Conservation (phyloP, 2,797 vertebrate species). For the Carapus acus region DNA sequence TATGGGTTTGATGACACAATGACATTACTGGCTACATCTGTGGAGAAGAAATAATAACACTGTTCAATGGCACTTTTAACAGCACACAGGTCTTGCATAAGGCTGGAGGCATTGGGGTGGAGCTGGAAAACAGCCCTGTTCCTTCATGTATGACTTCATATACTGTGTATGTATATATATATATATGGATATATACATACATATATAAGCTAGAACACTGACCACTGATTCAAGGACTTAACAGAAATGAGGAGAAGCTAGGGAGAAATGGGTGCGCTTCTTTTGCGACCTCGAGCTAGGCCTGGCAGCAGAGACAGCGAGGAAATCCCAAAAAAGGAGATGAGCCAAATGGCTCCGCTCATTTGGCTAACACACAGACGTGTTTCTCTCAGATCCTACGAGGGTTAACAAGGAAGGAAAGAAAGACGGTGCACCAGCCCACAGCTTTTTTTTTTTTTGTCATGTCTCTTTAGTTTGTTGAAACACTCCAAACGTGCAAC, state of each 20-base stretch:
- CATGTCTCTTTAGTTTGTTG: too few species aligned
- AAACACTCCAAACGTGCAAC: too few species aligned
- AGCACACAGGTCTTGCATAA: slow-evolving; percentile 81
- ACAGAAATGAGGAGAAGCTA: slow-evolving; percentile 50
- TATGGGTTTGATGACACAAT: slow-evolving; percentile 46
- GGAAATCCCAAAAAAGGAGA: too few species aligned
- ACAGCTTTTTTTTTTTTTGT: too few species aligned
- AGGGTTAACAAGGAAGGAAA: too few species aligned
- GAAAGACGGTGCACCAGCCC: too few species aligned
- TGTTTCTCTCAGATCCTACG: too few species aligned
- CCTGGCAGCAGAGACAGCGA: neutral
- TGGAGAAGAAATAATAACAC: slow-evolving; percentile 60
- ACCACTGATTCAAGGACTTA: slow-evolving; percentile 26
- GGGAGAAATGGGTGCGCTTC: slow-evolving; percentile 26
- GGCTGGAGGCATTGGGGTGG: slow-evolving; percentile 72
- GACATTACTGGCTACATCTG: slow-evolving; percentile 60
- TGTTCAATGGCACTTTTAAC: slow-evolving; percentile 78
- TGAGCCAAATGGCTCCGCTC: too few species aligned
- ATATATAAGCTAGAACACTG: slow-evolving; percentile 51
- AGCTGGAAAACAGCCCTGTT: slow-evolving; percentile 45
- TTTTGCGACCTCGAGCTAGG: slow-evolving; percentile 26
- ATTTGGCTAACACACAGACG: too few species aligned
- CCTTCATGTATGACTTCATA: slow-evolving; percentile 54
- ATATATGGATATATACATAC: too few species aligned
- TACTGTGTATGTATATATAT: slow-evolving; percentile 43